Evolutionary conservation across 2,797 vertebrate genomes (phyloP), one percentile per base, ranked within the genome.

Genomic region (Scomberomorus guttatus): DNA sequence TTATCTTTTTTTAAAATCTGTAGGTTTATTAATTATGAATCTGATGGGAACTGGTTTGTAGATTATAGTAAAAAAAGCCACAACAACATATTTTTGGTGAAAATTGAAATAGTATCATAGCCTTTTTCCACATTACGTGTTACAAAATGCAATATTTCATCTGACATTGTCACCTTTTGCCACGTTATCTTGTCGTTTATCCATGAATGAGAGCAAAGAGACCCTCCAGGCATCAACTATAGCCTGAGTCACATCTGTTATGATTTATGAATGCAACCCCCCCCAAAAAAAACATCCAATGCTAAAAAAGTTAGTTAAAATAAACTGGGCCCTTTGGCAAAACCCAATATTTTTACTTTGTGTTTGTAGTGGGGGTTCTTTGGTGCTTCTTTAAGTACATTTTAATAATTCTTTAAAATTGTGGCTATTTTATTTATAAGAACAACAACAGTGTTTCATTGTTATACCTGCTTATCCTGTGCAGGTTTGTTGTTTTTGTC

Each of bases 231-330:
- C 77, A 64, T 74, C 72, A 65, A 27, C 62, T 1, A 42, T 4
- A 59, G 51, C 55, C 39, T 20, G 74, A 82, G 66, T 4, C 75
- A 69, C 79, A 68, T 56, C 62, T 78, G 64, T 20, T 24, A 48
- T 61, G 83, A 89, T 80, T 66, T 58, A 85, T 79, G 63, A 67
- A 32, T 10, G 22, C 52, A 82, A 72, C 67, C 42, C 32, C 32
- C 56, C 37, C 37, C 11, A 1, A 3, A 75, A 39, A 72, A 80
- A 74, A 20, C 55, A 42, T 61, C 63, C 58, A 56, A 69, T 24
- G 68, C 42, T 69, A 58, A 51, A 74, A 71, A 29, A 62, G 6
- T 3, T 29, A 32, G 15, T 72, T 60, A 56, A 63, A 56, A 75
- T 57, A 58, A 81, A 65, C 4, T 1, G 32, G 50, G 39, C 29